Conservation (phyloP, 2,888 invertebrate genomes). For the Mantis religiosa region DNA sequence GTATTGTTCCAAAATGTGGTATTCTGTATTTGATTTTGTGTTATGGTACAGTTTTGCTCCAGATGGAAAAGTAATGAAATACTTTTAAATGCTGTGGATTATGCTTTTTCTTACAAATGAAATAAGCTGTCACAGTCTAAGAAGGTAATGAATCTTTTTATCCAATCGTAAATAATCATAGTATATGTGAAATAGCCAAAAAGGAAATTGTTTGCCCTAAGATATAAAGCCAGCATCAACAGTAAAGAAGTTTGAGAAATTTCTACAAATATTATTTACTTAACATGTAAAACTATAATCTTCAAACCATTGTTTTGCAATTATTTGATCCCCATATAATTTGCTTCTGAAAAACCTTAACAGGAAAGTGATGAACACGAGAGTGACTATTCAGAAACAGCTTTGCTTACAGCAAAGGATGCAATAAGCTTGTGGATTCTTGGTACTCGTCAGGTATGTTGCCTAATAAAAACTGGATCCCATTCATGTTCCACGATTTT, state of each 20-base stretch:
- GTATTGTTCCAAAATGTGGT: too few species aligned
- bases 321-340: neutral
- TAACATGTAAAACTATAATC: neutral
- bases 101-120: too few species aligned
- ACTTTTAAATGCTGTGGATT: too few species aligned
- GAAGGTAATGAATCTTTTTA: too few species aligned
- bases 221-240: too few species aligned
- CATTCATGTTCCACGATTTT: neutral
- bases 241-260: neutral
- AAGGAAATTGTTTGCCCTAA: too few species aligned
- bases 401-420: slow-evolving; percentile 88
- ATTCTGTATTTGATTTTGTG: too few species aligned
- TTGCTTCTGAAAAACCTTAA: slow-evolving; percentile 47
- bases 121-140: too few species aligned
- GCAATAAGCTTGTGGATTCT: slow-evolving; percentile 91
- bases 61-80: too few species aligned
- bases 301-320: neutral
- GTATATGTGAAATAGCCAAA: too few species aligned
- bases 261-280: neutral
- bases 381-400: slow-evolving; percentile 56
- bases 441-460: slow-evolving; percentile 86
- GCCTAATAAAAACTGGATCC: neutral
- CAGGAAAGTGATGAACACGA: slow-evolving; percentile 62
- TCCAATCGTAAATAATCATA: too few species aligned
- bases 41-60: too few species aligned